phyloP scores from a whole-genome alignment of 2,113 vertebrate species.

The Phyllopteryx taeniolatus region DNA sequence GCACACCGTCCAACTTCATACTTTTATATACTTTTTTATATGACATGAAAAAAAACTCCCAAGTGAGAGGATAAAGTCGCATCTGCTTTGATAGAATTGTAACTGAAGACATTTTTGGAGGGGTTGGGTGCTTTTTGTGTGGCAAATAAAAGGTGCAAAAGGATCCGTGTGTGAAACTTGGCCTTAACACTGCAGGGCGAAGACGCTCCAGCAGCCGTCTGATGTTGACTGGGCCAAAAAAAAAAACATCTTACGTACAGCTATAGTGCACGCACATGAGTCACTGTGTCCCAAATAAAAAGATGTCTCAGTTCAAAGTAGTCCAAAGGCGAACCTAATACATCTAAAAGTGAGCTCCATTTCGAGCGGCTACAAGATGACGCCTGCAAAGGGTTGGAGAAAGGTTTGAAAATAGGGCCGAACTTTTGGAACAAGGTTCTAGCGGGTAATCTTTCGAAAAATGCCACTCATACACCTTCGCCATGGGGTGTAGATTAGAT shows the following conservation, averaged over 20 bases:
- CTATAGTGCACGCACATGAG: conserved; percentile 5
- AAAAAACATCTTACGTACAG: neutral
- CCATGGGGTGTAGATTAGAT: neutral
- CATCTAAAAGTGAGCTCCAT: conserved; percentile 31
- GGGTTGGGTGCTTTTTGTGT: conserved; percentile 40
- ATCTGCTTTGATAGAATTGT: conserved; percentile 48
- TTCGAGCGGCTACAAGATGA: conserved; percentile 52
- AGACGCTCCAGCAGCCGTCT: conserved; percentile 7
- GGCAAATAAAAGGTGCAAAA: conserved; percentile 42
- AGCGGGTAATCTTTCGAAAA: neutral
- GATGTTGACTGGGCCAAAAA: conserved; percentile 10
- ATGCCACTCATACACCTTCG: neutral
- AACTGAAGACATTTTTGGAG: conserved; percentile 55
- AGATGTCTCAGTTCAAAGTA: conserved; percentile 49
- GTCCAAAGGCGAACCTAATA: conserved; percentile 50
- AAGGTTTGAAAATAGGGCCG: neutral
- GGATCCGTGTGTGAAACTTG: conserved; percentile 61
- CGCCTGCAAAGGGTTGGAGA: conserved; percentile 38
- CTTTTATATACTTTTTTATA: neutral
- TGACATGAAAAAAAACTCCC: conserved; percentile 1
- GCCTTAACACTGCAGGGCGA: conserved; percentile 40
- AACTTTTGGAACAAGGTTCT: neutral
- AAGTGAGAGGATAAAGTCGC: conserved; percentile 24
- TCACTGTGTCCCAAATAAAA: conserved; percentile 42
- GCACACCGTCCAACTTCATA: neutral